Evolutionary conservation across 2,113 vertebrate genomes (phyloP), one percentile per base, ranked within the genome.

Genomic region (Nesogale talazaci): DNA sequence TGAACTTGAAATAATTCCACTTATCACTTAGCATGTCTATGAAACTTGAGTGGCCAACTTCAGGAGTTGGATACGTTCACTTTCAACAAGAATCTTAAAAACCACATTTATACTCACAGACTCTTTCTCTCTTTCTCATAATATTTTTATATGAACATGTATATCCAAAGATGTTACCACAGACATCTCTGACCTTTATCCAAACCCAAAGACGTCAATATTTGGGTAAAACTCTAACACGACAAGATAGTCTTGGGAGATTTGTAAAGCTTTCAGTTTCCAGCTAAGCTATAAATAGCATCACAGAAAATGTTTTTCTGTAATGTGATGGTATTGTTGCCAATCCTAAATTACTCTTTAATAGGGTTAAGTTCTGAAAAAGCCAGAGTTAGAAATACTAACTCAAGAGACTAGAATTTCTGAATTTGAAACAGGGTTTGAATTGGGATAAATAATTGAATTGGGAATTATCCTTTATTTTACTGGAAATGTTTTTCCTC

Each of bases 101-200:
- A 52, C 4, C 9, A 65, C 16, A 85, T 74, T 87, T 83, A 23
- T 3, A 38, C 31, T 15, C 27, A 25, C 56, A 63, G 56, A 65
- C 23, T 88, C 61, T 83, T 65, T 65, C 19, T 88, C 80, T 93
- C 89, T 89, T 69, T n/a, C 82, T 80, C 15, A 59, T 79, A 79
- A 63, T 75, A 77, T 77, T 94, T 92, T 96, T 70, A 75, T 70
- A 86, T 88, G 59, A 89, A 95, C 91, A 93, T 92, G 2, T 79
- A 65, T 29, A 3, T 34, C 52, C 15, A 16, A 17, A 92, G 38
- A 83, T 25, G 12, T 74, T 87, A 72, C 83, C 84, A 69, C 34
- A 95, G 76, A 83, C 2, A 65, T 89, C 77, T 81, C 52, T 89
- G 56, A 87, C 77, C 61, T 90, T 88, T 77, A 70, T 87, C 69